phyloP scores from a whole-genome alignment of 1,140 invertebrate genomes.

The Manduca sexta region DNA sequence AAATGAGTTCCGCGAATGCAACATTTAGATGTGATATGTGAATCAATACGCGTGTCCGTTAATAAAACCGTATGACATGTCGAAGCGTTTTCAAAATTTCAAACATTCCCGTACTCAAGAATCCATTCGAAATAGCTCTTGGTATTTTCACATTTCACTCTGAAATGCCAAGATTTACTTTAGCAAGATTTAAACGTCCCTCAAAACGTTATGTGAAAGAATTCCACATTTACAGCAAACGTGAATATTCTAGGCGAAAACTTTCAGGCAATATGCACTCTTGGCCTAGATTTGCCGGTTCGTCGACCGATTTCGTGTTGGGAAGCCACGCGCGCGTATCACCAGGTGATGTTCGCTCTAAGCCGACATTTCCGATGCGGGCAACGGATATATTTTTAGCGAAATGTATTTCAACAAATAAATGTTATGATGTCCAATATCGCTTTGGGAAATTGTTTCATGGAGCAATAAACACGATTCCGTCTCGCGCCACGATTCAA shows the following conservation, averaged over 20 bases:
- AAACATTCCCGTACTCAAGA: no score
- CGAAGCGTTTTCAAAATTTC: no score
- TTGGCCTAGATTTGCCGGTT: conserved; percentile 62
- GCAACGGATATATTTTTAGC: conserved; percentile 37
- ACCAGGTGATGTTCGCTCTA: conserved; percentile 45
- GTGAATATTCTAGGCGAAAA: conserved; percentile 25
- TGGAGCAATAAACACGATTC: conserved; percentile 12
- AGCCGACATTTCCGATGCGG: conserved; percentile 39
- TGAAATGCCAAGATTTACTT: neutral
- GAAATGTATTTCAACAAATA: conserved; percentile 38
- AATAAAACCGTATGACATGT: neutral
- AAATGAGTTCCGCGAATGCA: conserved; percentile 49
- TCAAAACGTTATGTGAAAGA: no score
- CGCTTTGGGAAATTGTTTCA: conserved; percentile 23
- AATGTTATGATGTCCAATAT: conserved; percentile 11
- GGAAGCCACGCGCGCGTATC: conserved; percentile 39
- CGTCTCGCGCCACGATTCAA: conserved; percentile 1
- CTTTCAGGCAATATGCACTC: conserved; percentile 45
- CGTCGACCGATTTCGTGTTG: conserved; percentile 53
- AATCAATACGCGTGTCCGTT: conserved; percentile 19
- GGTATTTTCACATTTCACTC: no score
- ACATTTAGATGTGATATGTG: conserved; percentile 28
- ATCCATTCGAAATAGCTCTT: no score
- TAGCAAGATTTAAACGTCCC: no score
- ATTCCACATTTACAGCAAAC: no score